These are phyloP conservation scores for Aleadryas rufinucha DNA, from an alignment of 2,113 vertebrate species.

Conservation along the genomic window DNA sequence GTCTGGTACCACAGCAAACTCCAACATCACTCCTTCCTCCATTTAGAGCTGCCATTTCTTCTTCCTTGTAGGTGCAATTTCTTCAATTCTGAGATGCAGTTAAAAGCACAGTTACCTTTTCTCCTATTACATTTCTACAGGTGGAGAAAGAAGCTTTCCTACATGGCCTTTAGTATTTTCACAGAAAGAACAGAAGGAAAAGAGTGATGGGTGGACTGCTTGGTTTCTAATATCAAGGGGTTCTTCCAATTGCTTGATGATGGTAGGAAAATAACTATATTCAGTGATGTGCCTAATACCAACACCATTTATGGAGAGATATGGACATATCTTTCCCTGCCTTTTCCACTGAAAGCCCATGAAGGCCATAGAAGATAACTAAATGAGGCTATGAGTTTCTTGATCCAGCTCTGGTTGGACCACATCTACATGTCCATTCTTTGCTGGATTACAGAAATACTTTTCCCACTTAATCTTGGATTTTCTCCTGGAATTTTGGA, in stretches of 20 bases:
- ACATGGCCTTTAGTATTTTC: background rate
- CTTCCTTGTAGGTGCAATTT: background rate
- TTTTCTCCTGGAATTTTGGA: constrained; percentile 36
- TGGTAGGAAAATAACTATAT: background rate
- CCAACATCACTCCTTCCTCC: background rate
- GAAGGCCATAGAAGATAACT: background rate
- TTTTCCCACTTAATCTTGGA: constrained; percentile 16
- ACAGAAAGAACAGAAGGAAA: background rate
- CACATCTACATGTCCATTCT: background rate
- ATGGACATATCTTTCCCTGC: background rate
- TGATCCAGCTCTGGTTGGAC: background rate
- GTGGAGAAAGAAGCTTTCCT: background rate
- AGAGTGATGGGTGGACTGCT: background rate
- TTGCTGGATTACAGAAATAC: constrained; percentile 13
- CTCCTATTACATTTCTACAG: background rate
- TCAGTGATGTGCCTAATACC: background rate
- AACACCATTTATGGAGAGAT: background rate
- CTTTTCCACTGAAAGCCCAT: background rate
- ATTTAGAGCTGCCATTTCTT: background rate
- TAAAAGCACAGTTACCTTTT: background rate
- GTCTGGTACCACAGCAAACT: background rate
- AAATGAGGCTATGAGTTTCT: background rate
- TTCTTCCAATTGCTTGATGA: background rate
- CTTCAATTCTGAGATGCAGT: background rate
- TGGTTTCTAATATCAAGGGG: background rate